Evolutionary conservation across 2,113 vertebrate species (phyloP).

Genomic region (Cairina moschata): DNA sequence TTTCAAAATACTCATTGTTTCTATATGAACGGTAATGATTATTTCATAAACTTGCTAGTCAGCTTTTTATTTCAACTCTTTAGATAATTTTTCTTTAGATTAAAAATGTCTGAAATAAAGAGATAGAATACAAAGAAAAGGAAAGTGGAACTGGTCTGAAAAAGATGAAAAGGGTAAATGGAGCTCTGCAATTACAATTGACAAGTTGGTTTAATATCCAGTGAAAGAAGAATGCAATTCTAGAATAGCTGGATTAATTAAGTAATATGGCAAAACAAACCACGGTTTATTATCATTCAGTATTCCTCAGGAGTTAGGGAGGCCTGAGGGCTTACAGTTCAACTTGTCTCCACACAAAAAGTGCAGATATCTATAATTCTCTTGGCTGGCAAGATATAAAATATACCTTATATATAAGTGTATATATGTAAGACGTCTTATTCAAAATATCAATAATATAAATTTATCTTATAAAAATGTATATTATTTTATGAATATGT

Average conservation of each 20-base stretch:
- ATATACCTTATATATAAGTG: not conserved
- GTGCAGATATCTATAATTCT: constrained; percentile 48
- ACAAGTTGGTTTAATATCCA: constrained; percentile 80
- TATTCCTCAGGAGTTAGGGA: not conserved
- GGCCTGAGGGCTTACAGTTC: constrained; percentile 50
- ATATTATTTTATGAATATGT: not conserved
- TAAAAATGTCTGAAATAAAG: constrained; percentile 41
- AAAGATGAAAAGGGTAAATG: constrained; percentile 18
- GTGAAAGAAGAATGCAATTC: constrained; percentile 46
- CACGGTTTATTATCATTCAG: constrained; percentile 27
- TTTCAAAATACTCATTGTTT: not conserved
- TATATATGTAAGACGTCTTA: not conserved
- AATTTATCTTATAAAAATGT: not conserved
- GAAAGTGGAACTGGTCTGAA: not conserved
- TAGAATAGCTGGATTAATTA: constrained; percentile 67
- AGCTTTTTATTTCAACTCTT: not conserved
- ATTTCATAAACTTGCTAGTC: not conserved
- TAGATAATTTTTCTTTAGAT: not conserved
- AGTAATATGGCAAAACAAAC: constrained; percentile 60
- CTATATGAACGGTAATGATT: not conserved
- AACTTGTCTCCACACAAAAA: constrained; percentile 30
- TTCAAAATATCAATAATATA: not conserved
- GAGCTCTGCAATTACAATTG: constrained; percentile 57
- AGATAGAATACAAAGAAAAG: not conserved
- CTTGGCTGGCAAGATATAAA: not conserved